Evolutionary conservation across 2,797 vertebrate genomes (phyloP).

Genomic region (Danio tinwini): DNA sequence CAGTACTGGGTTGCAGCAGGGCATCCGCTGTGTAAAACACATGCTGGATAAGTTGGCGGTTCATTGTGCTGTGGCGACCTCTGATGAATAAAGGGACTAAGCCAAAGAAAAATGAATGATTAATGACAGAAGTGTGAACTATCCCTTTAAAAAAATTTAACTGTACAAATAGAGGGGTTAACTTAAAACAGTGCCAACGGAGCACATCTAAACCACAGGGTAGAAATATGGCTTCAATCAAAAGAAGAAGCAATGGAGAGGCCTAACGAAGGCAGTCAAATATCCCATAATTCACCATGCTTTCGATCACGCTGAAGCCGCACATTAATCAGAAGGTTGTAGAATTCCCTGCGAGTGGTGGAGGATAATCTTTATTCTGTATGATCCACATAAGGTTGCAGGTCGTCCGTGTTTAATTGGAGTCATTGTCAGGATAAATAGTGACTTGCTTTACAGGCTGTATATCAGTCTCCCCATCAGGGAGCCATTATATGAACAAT

Average conservation of each 20-base stretch:
- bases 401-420: constrained; percentile 59
- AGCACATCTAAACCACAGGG: constrained; percentile 22
- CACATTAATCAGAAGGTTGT: constrained; percentile 27
- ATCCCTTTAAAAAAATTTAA: background rate
- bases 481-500: constrained; percentile 63
- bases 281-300: constrained; percentile 15
- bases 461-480: constrained; percentile 59
- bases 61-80: too few relatives aligned
- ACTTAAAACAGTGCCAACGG: constrained; percentile 1
- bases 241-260: background rate
- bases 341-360: constrained; percentile 34
- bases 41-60: too few relatives aligned
- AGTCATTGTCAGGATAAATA: constrained; percentile 61
- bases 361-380: constrained; percentile 53
- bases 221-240: constrained; percentile 43
- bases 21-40: too few relatives aligned
- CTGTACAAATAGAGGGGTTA: background rate
- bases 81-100: too few relatives aligned
- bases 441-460: constrained; percentile 52
- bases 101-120: too few relatives aligned
- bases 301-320: constrained; percentile 32
- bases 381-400: constrained; percentile 44
- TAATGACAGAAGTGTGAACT: too few relatives aligned
- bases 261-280: constrained; percentile 12
- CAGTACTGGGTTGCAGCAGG: too few relatives aligned